Percentiles rank a stretch among this genome's conserved stretches.
These are phyloP conservation scores for Tiaroga cobitis DNA, from an alignment of 2,797 vertebrate species.

Conservation along the genomic window DNA sequence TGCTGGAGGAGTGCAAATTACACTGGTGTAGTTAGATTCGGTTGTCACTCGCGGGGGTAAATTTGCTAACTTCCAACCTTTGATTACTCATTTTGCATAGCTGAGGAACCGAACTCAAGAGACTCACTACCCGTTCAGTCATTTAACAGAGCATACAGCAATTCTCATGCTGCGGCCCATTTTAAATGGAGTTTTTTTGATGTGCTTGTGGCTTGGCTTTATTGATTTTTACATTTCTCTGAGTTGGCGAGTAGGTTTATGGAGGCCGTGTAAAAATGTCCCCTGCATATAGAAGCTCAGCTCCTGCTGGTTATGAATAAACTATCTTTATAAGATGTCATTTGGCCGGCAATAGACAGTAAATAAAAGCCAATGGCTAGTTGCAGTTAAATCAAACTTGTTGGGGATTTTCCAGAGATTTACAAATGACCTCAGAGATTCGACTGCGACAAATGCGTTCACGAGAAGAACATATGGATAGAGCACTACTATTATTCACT, in stretches of 20 bases:
- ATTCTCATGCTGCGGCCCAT: conserved; percentile 75
- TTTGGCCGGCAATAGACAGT: conserved; percentile 89
- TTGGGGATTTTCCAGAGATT: conserved; percentile 89
- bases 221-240: conserved; percentile 90
- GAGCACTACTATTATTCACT: conserved; percentile 61
- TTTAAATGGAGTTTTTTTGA: conserved; percentile 84
- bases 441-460: conserved; percentile 74
- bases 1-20: conserved; percentile 28
- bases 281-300: conserved; percentile 81
- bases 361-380: conserved; percentile 94
- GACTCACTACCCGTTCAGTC: conserved; percentile 15
- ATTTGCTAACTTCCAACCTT: conserved; percentile 71
- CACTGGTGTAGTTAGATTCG: conserved; percentile 67
- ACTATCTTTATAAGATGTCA: conserved; percentile 89
- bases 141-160: conserved; percentile 55
- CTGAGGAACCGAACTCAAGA: conserved; percentile 24
- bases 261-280: conserved; percentile 85
- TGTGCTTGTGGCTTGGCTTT: conserved; percentile 78
- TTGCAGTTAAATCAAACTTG: conserved; percentile 94
- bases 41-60: conserved; percentile 60
- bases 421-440: conserved; percentile 92
- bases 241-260: conserved; percentile 82
- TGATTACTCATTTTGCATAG: conserved; percentile 49
- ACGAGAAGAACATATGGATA: conserved; percentile 66
- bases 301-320: conserved; percentile 86